These are phyloP conservation scores for Ceratina calcarata DNA, from an alignment of 1,140 invertebrate genomes.

Conservation along the genomic window DNA sequence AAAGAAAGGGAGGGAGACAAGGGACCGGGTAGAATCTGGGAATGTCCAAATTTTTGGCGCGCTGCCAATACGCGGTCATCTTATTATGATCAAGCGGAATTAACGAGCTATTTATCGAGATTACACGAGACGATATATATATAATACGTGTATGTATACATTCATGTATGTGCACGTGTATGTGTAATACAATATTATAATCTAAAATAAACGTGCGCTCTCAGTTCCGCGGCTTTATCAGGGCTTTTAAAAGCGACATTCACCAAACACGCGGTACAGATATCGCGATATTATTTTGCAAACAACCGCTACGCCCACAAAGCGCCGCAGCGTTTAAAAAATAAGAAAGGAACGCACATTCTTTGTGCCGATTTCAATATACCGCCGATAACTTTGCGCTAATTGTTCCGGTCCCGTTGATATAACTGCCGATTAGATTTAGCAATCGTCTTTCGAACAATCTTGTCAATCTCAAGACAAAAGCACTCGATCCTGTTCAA, in stretches of 20 bases:
- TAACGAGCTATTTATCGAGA: constrained; percentile 55
- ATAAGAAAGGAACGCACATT: background rate
- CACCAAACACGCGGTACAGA: constrained; percentile 37
- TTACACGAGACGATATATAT: constrained; percentile 38
- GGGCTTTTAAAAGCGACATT: constrained; percentile 22
- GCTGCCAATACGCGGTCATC: constrained; percentile 43
- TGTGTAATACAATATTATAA: constrained; percentile 28
- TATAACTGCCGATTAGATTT: constrained; percentile 12
- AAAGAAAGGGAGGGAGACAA: constrained; percentile 2
- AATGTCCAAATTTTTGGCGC: constrained; percentile 48
- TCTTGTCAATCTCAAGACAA: background rate
- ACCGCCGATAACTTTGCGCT: background rate
- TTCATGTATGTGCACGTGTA: too few relatives aligned
- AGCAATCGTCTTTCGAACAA: background rate
- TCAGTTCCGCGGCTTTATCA: constrained; percentile 30
- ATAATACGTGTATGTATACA: too few relatives aligned
- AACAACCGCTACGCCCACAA: constrained; percentile 4
- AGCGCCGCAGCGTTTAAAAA: background rate
- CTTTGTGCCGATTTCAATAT: background rate
- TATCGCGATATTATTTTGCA: constrained; percentile 25
- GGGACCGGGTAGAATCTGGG: constrained; percentile 31
- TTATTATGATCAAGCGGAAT: constrained; percentile 48
- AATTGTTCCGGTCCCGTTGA: background rate
- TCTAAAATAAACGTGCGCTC: constrained; percentile 44
- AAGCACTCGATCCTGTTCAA: too few relatives aligned